These are phyloP conservation scores for Lutjanus campechanus DNA, from an alignment of 2,797 vertebrate genomes.

Conservation along the genomic window DNA sequence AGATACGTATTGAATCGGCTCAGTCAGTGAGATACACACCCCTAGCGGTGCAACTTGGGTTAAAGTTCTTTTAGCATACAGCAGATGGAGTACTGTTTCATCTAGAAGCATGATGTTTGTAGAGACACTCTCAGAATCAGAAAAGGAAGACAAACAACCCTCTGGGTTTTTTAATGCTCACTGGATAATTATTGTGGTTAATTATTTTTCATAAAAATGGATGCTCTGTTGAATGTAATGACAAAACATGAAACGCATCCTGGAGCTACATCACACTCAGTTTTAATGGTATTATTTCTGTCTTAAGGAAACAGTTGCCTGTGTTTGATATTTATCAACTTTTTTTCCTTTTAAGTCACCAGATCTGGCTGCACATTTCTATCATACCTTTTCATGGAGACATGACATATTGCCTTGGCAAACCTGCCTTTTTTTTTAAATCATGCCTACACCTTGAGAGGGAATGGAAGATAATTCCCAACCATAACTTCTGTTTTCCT, in stretches of 20 bases:
- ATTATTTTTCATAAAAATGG: constrained; percentile 9
- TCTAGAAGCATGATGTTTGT: neutral
- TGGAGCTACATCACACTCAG: neutral
- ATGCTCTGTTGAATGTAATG: neutral
- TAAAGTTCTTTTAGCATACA: neutral
- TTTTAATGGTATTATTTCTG: neutral
- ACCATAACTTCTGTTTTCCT: neutral
- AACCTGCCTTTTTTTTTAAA: neutral
- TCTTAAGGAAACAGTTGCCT: neutral
- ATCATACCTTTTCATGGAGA: neutral
- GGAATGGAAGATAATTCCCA: neutral
- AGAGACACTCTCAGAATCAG: neutral
- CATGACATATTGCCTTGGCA: neutral
- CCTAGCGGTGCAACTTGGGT: no score
- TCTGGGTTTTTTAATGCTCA: neutral
- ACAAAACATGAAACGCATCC: neutral
- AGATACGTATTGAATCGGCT: no score
- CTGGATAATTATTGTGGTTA: no score
- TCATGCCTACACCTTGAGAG: neutral
- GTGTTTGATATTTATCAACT: neutral
- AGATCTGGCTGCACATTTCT: neutral
- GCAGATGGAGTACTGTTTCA: neutral
- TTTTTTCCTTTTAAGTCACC: neutral
- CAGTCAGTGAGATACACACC: no score
- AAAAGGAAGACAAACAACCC: neutral